These are phyloP conservation scores for Microvelia longipes DNA, from an alignment of 1,140 invertebrate genomes.

Conservation along the genomic window DNA sequence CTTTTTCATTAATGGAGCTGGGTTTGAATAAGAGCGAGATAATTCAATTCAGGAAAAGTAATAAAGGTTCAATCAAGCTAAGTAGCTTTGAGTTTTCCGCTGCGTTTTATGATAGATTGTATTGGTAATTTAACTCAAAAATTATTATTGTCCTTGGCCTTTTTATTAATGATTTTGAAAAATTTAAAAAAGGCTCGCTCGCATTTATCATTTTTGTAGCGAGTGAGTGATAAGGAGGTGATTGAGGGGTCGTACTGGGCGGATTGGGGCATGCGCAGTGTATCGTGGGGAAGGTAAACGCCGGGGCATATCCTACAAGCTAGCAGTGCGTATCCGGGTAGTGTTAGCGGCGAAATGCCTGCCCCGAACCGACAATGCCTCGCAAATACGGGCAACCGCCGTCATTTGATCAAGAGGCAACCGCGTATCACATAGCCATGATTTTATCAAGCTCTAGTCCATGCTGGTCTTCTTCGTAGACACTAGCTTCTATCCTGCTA, in stretches of 20 bases:
- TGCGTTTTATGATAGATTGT: too few species aligned
- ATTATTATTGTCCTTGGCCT: not conserved
- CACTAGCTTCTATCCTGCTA: constrained; percentile 16
- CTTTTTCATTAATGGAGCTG: too few species aligned
- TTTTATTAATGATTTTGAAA: not conserved
- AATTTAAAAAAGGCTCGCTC: not conserved
- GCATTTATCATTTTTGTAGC: not conserved
- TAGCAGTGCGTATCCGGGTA: constrained; percentile 7
- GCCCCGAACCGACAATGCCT: not conserved
- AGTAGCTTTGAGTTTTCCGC: too few species aligned
- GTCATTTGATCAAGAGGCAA: not conserved
- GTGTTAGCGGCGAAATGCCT: not conserved
- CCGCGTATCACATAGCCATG: constrained; percentile 3
- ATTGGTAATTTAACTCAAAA: not conserved
- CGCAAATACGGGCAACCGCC: not conserved
- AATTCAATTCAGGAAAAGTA: too few species aligned
- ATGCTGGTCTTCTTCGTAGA: constrained; percentile 17
- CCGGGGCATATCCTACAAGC: not conserved
- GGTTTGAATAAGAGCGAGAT: too few species aligned
- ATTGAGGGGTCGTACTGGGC: constrained; percentile 2
- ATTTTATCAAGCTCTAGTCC: constrained; percentile 8
- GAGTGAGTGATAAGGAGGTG: not conserved
- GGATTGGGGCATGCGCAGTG: constrained; percentile 1
- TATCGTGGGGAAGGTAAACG: not conserved
- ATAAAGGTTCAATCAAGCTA: too few species aligned